Evolutionary conservation across 2,888 invertebrate genomes (phyloP).

Genomic region (Sinotaia quadrata): DNA sequence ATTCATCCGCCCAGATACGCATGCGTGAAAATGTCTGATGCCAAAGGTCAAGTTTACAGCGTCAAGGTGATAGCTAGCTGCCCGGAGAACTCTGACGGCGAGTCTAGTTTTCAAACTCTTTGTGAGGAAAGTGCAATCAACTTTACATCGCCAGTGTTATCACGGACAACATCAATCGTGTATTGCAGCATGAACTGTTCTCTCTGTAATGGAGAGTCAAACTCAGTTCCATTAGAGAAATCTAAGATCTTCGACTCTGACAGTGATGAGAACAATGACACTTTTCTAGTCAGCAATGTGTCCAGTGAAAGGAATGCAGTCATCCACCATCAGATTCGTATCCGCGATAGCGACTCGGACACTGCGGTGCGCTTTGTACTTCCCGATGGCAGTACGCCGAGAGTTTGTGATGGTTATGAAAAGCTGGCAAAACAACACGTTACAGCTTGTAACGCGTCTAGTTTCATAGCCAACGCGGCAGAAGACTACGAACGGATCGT

Average conservation of each 20-base stretch:
- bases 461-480: neutral
- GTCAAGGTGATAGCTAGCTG: slow-evolving; percentile 9
- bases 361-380: too few species aligned
- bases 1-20: too few species aligned
- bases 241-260: too few species aligned
- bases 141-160: neutral
- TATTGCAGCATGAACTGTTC: slow-evolving; percentile 16
- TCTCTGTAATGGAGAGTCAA: slow-evolving; percentile 10
- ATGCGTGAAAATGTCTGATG: neutral
- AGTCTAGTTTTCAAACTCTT: neutral
- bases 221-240: neutral
- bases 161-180: neutral
- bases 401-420: too few species aligned
- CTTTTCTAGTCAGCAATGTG: neutral
- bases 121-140: neutral
- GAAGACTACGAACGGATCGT: neutral
- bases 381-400: too few species aligned
- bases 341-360: too few species aligned
- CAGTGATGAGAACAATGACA: too few species aligned
- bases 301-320: neutral
- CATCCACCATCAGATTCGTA: neutral
- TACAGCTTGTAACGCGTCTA: neutral
- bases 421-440: too few species aligned
- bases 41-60: neutral
- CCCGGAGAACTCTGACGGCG: neutral